Evolutionary conservation across 2,797 vertebrate species (phyloP).

Genomic region (Hoplostethus atlanticus): DNA sequence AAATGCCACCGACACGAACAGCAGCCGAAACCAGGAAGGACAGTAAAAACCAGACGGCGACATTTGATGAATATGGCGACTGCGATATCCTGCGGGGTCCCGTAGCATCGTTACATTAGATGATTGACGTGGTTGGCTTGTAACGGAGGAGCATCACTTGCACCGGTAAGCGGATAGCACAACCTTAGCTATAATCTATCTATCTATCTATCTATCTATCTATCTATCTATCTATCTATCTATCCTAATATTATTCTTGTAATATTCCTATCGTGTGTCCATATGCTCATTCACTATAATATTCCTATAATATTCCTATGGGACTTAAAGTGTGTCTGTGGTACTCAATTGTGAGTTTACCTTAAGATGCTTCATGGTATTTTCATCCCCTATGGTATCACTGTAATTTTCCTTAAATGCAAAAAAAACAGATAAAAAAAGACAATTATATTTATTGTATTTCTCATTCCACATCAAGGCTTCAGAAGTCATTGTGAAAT

Average conservation of each 20-base stretch:
- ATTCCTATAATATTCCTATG: too few relatives aligned
- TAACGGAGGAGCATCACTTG: slow-evolving; percentile 45
- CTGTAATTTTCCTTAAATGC: too few relatives aligned
- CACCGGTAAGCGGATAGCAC: slow-evolving; percentile 33
- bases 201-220: not conserved
- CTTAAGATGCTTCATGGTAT: too few relatives aligned
- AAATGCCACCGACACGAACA: slow-evolving; percentile 48
- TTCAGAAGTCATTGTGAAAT: too few relatives aligned
- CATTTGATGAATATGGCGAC: slow-evolving; percentile 57
- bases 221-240: not conserved
- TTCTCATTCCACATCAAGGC: too few relatives aligned
- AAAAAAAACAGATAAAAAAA: too few relatives aligned
- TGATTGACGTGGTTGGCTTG: not conserved
- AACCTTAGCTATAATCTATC: not conserved
- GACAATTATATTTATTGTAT: too few relatives aligned
- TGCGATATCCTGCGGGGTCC: slow-evolving; percentile 17
- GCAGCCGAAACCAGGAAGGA: slow-evolving; percentile 27
- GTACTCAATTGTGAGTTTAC: too few relatives aligned
- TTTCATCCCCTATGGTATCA: too few relatives aligned
- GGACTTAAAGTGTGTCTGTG: too few relatives aligned
- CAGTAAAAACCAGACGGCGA: slow-evolving; percentile 10
- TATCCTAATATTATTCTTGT: not conserved
- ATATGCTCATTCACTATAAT: too few relatives aligned
- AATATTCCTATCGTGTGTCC: too few relatives aligned
- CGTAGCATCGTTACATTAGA: slow-evolving; percentile 11